These are phyloP conservation scores for Gryllus longicercus DNA, from an alignment of 2,888 invertebrate species.

Conservation along the genomic window DNA sequence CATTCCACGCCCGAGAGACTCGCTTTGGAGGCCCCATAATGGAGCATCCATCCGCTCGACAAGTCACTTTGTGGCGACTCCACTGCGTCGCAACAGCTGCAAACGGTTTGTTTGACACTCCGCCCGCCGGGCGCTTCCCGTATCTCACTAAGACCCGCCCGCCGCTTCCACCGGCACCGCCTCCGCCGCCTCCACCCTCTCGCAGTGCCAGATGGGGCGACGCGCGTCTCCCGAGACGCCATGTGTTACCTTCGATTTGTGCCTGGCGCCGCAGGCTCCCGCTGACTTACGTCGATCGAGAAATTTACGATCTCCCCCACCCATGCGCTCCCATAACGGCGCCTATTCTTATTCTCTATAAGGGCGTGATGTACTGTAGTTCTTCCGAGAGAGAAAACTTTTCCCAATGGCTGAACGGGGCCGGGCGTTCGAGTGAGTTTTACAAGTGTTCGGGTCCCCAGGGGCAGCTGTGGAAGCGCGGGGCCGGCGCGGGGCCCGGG, in stretches of 20 bases:
- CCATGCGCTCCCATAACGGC: not conserved
- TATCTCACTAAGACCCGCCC: no score
- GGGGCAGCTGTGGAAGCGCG: not conserved
- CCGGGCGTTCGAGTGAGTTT: not conserved
- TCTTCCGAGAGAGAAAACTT: not conserved
- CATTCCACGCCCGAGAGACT: no score
- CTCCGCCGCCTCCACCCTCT: not conserved
- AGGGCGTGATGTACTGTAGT: slow-evolving; percentile 17
- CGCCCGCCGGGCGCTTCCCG: not conserved
- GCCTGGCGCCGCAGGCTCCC: slow-evolving; percentile 4
- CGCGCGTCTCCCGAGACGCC: not conserved
- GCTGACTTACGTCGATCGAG: slow-evolving; percentile 2
- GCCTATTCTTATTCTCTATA: slow-evolving; percentile 10
- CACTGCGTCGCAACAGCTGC: not conserved
- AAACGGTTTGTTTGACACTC: slow-evolving; percentile 6
- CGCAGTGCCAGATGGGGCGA: not conserved
- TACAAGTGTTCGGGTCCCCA: not conserved
- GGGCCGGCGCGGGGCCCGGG: not conserved
- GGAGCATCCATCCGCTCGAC: not conserved
- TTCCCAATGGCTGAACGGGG: not conserved
- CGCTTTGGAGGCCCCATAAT: not conserved
- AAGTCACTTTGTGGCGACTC: not conserved
- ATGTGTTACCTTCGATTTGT: slow-evolving; percentile 17
- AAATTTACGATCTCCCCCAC: not conserved
- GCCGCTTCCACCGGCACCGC: no score